A percentile compares a stretch with the other conserved stretches of the same genome.
Conservation (phyloP, 2,888 invertebrate species). For the Chloromyia formosa region DNA sequence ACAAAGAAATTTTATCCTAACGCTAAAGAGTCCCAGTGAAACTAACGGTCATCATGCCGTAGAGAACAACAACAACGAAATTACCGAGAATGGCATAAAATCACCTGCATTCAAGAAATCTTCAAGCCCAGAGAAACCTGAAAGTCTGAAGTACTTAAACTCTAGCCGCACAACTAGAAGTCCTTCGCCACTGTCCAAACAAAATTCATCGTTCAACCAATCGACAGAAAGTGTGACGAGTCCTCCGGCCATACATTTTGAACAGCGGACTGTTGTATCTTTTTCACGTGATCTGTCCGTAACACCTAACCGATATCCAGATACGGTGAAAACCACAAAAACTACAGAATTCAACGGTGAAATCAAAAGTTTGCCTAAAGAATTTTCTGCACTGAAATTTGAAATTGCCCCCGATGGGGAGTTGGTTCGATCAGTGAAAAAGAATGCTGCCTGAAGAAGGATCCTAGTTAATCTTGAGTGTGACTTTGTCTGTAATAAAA, state of each 20-base stretch:
- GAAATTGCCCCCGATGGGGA: slow-evolving; percentile 58
- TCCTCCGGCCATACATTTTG: slow-evolving; percentile 53
- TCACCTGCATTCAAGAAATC: neutral
- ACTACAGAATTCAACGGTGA: slow-evolving; percentile 47
- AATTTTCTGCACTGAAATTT: slow-evolving; percentile 60
- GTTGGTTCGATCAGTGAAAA: slow-evolving; percentile 56
- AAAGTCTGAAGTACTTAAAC: neutral
- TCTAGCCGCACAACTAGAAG: neutral
- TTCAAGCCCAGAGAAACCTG: slow-evolving; percentile 15
- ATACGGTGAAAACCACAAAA: slow-evolving; percentile 56
- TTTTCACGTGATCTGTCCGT: slow-evolving; percentile 59
- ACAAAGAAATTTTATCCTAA: slow-evolving; percentile 15
- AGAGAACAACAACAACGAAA: neutral
- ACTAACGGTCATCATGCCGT: neutral
- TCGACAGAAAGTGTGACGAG: neutral
- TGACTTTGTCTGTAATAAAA: no score
- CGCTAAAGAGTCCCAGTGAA: slow-evolving; percentile 9
- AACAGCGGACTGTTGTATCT: slow-evolving; percentile 59
- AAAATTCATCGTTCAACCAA: neutral
- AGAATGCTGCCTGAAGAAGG: slow-evolving; percentile 21
- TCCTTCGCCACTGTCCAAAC: neutral
- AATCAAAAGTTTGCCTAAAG: slow-evolving; percentile 52
- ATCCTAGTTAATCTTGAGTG: no score
- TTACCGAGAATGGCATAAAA: neutral
- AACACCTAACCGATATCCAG: slow-evolving; percentile 61